Evolutionary conservation across 2,888 invertebrate species (phyloP).

Genomic region (Synanthedon myopaeformis): DNA sequence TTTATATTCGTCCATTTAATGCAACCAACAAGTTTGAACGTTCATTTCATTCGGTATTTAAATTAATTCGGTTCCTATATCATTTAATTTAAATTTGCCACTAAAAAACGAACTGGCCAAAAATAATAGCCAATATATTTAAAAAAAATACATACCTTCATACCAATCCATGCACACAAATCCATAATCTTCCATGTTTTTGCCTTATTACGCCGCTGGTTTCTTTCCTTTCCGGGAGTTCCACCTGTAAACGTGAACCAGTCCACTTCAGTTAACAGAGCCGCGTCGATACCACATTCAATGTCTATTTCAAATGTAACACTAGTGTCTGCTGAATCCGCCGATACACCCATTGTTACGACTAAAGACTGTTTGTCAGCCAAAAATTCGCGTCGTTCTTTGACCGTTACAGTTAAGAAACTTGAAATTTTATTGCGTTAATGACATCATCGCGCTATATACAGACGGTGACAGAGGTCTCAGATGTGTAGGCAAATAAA

Average conservation of each 20-base stretch:
- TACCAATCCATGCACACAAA: conserved; percentile 56
- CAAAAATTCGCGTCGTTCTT: conserved; percentile 1
- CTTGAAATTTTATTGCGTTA: background rate
- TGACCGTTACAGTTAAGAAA: conserved; percentile 16
- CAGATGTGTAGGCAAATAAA: conserved; percentile 16
- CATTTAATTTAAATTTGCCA: no score
- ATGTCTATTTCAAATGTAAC: conserved; percentile 45
- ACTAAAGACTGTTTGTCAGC: background rate
- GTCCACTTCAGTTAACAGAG: conserved; percentile 38
- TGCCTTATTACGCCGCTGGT: conserved; percentile 30
- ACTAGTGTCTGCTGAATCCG: conserved; percentile 20
- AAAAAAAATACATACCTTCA: conserved; percentile 34
- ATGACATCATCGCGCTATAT: conserved; percentile 21
- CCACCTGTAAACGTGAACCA: conserved; percentile 57
- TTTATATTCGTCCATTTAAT: no score
- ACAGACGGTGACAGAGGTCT: conserved; percentile 8
- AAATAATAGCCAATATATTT: conserved; percentile 1
- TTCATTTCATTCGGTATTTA: no score
- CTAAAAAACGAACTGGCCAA: background rate
- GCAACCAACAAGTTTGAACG: no score
- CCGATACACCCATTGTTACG: conserved; percentile 16
- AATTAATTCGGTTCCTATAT: no score
- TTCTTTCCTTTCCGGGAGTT: conserved; percentile 42
- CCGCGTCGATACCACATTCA: conserved; percentile 38
- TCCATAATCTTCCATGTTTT: conserved; percentile 48